Evolutionary conservation across 2,113 vertebrate species (phyloP).

Genomic region (Ranitomeya imitator): DNA sequence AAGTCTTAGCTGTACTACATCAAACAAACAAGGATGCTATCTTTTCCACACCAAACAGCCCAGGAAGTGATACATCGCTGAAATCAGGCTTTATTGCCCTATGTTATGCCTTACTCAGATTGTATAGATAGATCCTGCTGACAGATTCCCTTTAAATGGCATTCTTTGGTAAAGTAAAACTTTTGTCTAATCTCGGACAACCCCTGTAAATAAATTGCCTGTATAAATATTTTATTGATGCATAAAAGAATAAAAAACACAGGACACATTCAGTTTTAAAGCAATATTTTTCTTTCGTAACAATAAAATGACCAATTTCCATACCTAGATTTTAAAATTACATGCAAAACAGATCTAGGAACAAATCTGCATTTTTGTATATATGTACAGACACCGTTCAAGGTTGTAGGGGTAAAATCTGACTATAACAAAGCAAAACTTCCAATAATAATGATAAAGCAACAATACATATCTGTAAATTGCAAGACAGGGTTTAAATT

Average conservation of each 20-base stretch:
- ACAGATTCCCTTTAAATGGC: too few species aligned
- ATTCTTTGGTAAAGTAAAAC: too few species aligned
- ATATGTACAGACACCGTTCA: constrained; percentile 32
- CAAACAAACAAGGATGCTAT: too few species aligned
- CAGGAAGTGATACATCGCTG: too few species aligned
- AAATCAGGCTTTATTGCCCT: too few species aligned
- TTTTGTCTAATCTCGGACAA: neutral
- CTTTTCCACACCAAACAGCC: too few species aligned
- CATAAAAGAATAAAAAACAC: neutral
- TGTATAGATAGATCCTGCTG: too few species aligned
- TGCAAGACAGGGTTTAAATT: neutral
- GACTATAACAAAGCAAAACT: constrained; percentile 1
- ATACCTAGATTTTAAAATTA: constrained; percentile 25
- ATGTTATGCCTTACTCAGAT: too few species aligned
- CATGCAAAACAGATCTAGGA: constrained; percentile 37
- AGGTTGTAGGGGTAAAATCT: neutral
- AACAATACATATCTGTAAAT: neutral
- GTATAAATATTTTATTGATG: neutral
- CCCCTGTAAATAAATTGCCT: neutral
- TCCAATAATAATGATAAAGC: constrained; percentile 16
- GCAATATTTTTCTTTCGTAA: constrained; percentile 4
- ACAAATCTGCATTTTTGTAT: constrained; percentile 8
- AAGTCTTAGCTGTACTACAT: too few species aligned
- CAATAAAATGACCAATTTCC: constrained; percentile 29
- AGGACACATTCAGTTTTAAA: neutral